These are phyloP conservation scores for Suricata suricatta DNA, from an alignment of 2,113 vertebrate species.

Conservation along the genomic window DNA sequence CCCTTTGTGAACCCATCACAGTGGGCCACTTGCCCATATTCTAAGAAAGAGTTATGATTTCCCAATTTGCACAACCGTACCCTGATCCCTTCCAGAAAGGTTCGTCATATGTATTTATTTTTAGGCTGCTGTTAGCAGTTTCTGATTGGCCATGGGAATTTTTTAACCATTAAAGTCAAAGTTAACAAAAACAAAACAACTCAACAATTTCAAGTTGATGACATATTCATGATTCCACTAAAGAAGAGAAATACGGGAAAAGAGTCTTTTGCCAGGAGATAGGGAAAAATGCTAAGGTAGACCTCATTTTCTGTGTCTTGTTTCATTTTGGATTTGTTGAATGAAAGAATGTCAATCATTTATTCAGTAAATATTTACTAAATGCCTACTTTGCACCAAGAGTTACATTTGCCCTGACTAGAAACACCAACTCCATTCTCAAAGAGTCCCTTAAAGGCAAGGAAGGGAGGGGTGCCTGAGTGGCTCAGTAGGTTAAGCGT, in stretches of 20 bases:
- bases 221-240: neutral
- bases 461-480: neutral
- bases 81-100: neutral
- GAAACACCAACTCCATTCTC: neutral
- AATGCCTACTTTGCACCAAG: slow-evolving; percentile 42
- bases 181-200: neutral
- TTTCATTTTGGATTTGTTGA: neutral
- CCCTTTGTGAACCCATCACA: neutral
- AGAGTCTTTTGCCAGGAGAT: neutral
- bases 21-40: neutral
- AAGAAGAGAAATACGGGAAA: neutral
- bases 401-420: neutral
- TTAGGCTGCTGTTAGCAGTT: neutral
- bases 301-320: neutral
- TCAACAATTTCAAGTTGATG: neutral
- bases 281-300: neutral
- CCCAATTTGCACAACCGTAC: neutral
- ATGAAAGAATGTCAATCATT: neutral
- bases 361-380: slow-evolving; percentile 50
- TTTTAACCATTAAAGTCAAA: slow-evolving; percentile 31
- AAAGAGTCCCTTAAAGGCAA: slow-evolving; percentile 14
- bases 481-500: too few relatives aligned
- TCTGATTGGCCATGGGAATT: neutral
- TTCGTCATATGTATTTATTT: neutral
- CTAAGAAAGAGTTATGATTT: neutral